Evolutionary conservation across 2,797 vertebrate species (phyloP).

Genomic region (Tadarida brasiliensis): DNA sequence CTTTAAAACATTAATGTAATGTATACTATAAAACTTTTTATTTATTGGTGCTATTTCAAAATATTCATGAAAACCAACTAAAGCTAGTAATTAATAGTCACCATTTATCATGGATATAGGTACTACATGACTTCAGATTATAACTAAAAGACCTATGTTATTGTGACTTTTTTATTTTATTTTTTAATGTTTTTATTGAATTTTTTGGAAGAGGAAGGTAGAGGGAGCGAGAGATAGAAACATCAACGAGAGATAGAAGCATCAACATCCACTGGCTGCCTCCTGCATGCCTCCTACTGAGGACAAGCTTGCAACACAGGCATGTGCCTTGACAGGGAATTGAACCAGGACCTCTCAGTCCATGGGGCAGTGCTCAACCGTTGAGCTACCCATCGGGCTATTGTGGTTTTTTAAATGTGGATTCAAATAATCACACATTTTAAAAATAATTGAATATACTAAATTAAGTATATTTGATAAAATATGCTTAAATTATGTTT

Average conservation of each 20-base stretch:
- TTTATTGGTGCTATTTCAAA: neutral
- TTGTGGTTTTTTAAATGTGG: neutral
- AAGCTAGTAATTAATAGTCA: neutral
- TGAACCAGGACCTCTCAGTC: no score
- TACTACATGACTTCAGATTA: neutral
- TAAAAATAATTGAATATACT: neutral
- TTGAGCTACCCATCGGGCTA: neutral
- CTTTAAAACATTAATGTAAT: neutral
- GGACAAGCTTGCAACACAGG: no score
- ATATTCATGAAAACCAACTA: neutral
- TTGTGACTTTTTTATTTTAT: slow-evolving; percentile 16
- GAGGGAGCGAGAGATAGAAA: no score
- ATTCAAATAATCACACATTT: neutral
- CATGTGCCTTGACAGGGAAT: no score
- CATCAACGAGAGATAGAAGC: no score
- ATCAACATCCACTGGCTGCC: no score
- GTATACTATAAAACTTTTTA: neutral
- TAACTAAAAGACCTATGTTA: neutral
- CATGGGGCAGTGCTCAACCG: no score
- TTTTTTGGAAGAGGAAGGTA: no score
- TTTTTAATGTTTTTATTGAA: no score
- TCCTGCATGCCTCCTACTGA: no score
- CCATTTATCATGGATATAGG: neutral
- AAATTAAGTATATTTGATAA: neutral
- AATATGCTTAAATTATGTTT: neutral